Evolutionary conservation across 2,113 vertebrate species (phyloP).

Genomic region (Sprattus sprattus): DNA sequence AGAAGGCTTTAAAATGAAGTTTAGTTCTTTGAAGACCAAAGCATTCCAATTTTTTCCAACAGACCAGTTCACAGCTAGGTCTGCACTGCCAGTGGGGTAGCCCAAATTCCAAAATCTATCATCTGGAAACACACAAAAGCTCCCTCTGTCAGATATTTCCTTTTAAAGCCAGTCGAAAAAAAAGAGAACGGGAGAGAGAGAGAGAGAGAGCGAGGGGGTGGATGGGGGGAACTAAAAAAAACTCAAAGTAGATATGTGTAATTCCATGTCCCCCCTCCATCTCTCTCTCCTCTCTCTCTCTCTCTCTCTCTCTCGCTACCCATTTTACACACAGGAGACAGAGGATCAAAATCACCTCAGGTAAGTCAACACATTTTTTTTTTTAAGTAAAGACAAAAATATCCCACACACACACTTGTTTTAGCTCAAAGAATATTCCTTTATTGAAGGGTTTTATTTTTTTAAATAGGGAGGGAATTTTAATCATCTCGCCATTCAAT

Average conservation of each 20-base stretch:
- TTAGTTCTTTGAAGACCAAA: constrained; percentile 99
- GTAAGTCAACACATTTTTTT: constrained; percentile 75
- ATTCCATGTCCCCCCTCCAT: constrained; percentile 67
- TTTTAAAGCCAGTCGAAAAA: constrained; percentile 77
- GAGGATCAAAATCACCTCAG: constrained; percentile 84
- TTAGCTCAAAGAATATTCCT: constrained; percentile 87
- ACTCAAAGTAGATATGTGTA: constrained; percentile 87
- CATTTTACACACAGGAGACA: constrained; percentile 73
- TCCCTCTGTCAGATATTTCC: constrained; percentile 83
- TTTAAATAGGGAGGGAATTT: constrained; percentile 94
- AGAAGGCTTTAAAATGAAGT: constrained; percentile 97
- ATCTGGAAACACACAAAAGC: constrained; percentile 99
- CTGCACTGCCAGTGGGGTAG: constrained; percentile 93
- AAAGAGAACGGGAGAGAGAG: constrained; percentile 58
- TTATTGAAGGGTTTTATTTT: constrained; percentile 94
- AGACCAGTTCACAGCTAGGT: constrained; percentile 99
- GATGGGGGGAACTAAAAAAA: constrained; percentile 45
- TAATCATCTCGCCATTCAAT: constrained; percentile 99
- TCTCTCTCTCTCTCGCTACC: constrained; percentile 49
- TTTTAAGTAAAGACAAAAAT: constrained; percentile 84
- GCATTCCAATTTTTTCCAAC: constrained; percentile 95
- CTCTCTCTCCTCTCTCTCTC: constrained; percentile 53
- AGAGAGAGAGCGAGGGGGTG: constrained; percentile 53
- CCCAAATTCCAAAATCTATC: constrained; percentile 99
- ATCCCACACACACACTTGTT: constrained; percentile 82